phyloP scores from a whole-genome alignment of 2,888 invertebrate species.

The Clistopyga incitator region DNA sequence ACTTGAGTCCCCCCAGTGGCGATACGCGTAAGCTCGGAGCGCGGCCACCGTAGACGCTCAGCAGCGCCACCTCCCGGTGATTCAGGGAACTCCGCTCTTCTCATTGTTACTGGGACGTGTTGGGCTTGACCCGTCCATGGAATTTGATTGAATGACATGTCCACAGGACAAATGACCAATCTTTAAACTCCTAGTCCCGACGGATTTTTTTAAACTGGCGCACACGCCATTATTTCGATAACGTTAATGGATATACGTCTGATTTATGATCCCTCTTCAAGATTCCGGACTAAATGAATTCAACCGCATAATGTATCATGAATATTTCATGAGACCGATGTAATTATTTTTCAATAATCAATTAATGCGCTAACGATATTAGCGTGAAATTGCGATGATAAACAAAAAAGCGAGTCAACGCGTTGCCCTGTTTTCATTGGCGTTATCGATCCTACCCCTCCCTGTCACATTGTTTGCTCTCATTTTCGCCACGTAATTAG shows the following conservation, averaged over 20 bases:
- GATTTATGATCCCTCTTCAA: neutral
- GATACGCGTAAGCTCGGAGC: too few species aligned
- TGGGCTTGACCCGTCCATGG: too few species aligned
- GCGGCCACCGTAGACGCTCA: too few species aligned
- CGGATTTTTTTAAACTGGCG: too few species aligned
- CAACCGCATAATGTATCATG: neutral
- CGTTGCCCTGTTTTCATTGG: conserved; percentile 38
- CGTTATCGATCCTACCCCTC: conserved; percentile 53
- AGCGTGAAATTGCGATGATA: neutral
- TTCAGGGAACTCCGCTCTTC: too few species aligned
- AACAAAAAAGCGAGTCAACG: conserved; percentile 17
- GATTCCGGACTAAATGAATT: neutral
- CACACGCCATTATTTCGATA: neutral
- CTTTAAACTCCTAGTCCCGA: too few species aligned
- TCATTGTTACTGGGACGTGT: too few species aligned
- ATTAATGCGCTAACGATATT: conserved; percentile 6
- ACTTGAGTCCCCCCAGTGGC: too few species aligned
- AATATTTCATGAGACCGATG: neutral
- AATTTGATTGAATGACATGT: too few species aligned
- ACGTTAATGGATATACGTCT: neutral
- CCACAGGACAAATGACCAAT: too few species aligned
- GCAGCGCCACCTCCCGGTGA: too few species aligned
- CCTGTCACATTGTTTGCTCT: conserved; percentile 25
- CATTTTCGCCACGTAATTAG: conserved; percentile 61
- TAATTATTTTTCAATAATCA: neutral